Base-by-base conservation (phyloP, 2,888 invertebrate genomes). In the Campopleginae sp. region DNA sequence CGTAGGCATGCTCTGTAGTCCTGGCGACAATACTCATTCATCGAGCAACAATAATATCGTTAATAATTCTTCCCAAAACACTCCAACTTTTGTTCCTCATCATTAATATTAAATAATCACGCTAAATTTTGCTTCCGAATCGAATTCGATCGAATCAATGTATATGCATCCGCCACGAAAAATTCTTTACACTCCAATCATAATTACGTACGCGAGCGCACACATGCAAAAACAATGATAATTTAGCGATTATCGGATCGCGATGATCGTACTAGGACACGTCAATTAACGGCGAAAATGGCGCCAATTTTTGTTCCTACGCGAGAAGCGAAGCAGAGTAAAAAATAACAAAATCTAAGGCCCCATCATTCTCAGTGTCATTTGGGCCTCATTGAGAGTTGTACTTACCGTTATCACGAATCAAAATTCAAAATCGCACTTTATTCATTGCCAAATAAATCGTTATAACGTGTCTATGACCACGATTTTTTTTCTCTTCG, bases 1-100 rank as follows among this genome's bases (percentile, higher is more conserved):
- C 19, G 92, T 94, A 1, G 93, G 93, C 0, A 93, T 93, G 93
- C 86, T 93, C 6, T 94, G 92, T 87, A 77, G 77, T 84, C 89
- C 93, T 17, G 88, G 89, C 1, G 92, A 92, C 7, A 90, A 92
- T 33, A 89, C 90, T 44, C 89, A 90, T 38, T 80, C 89, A 12
- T 63, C 76, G 23, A 78, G 44, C 31, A 84, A 48, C 51, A 74
- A 79, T 58, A 85, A 75, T 66, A 82, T 91, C 38, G 63, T 91
- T 23, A 75, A 90, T 0, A 88, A 89, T 19, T 91, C 91, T 58
- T 85, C 89, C 1, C 90, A 90, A 65, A 86, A 90, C 42, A 82
- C 89, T 19, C 93, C 92, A 82, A 89, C 88, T 63, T 93, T 91
- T 87, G 92, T 93, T 88, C 91, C 92, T 86, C 92, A 93, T 89